These are phyloP conservation scores for Oikopleura albicans DNA, from an alignment of 23 tunicate species.

Conservation along the genomic window DNA sequence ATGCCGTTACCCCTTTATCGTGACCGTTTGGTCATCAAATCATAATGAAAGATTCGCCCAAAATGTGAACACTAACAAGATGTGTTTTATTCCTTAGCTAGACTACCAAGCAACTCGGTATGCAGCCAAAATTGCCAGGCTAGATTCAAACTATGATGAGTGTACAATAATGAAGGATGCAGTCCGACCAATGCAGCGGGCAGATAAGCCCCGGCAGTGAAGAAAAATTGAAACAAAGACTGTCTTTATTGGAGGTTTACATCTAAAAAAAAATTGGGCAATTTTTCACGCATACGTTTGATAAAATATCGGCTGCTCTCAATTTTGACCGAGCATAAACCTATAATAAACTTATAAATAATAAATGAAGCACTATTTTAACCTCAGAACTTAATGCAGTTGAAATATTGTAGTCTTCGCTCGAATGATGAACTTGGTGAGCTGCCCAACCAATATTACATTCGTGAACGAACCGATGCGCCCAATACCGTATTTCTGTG, in stretches of 20 bases:
- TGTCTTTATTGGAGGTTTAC: neutral
- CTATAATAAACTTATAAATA: too few relatives aligned
- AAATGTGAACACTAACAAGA: constrained; percentile 1
- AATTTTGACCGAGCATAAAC: neutral
- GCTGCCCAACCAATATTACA: neutral
- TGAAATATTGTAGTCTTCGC: constrained; percentile 70
- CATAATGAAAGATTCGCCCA: too few relatives aligned
- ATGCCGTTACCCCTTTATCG: too few relatives aligned
- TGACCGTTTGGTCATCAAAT: too few relatives aligned
- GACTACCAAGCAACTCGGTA: constrained; percentile 51
- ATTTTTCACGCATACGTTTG: neutral
- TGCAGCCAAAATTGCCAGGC: constrained; percentile 89
- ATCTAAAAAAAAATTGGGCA: neutral
- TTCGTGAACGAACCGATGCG: neutral
- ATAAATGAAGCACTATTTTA: too few relatives aligned
- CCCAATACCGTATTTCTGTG: too few relatives aligned
- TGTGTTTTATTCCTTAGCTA: constrained; percentile 27
- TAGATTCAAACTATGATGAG: constrained; percentile 23
- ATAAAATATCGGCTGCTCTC: neutral
- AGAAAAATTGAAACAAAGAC: neutral
- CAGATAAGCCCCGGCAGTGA: constrained; percentile 31
- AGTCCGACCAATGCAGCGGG: constrained; percentile 36
- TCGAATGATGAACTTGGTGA: constrained; percentile 41
- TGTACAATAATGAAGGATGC: neutral
- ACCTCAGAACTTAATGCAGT: constrained; percentile 72